A percentile compares a stretch with the other conserved stretches of the same genome.
These are phyloP conservation scores for Ochropleura plecta DNA, from an alignment of 2,888 invertebrate species.

Conservation along the genomic window DNA sequence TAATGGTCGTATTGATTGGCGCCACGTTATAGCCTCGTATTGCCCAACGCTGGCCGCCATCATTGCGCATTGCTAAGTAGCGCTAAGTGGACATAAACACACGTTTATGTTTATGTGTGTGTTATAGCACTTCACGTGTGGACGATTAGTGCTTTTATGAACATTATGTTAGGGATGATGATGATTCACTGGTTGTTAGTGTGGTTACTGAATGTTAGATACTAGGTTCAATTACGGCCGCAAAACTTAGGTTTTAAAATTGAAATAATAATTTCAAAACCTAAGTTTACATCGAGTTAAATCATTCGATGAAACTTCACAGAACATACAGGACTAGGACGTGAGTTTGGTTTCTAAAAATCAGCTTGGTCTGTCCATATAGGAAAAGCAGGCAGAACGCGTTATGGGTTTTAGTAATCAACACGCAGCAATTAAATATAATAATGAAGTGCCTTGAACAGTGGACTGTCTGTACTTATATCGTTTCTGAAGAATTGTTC, in stretches of 20 bases:
- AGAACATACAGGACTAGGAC: too few species aligned
- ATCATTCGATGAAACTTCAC: too few species aligned
- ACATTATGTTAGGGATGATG: not conserved
- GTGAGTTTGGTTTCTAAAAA: too few species aligned
- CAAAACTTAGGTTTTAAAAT: too few species aligned
- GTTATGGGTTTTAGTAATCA: not conserved
- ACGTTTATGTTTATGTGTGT: constrained; percentile 39
- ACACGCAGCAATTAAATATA: not conserved
- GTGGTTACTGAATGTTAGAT: not conserved
- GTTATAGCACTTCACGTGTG: constrained; percentile 13
- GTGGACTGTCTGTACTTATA: constrained; percentile 3
- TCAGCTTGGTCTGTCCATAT: too few species aligned
- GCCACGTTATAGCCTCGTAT: constrained; percentile 24
- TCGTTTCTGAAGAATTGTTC: constrained; percentile 3
- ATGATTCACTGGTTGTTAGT: not conserved
- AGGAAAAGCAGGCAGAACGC: too few species aligned
- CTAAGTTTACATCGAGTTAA: not conserved
- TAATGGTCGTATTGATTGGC: constrained; percentile 53
- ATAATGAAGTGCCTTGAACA: not conserved
- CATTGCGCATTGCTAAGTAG: constrained; percentile 42
- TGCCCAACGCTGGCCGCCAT: constrained; percentile 12
- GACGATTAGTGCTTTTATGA: constrained; percentile 26
- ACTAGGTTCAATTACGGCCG: not conserved
- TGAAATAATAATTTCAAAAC: too few species aligned
- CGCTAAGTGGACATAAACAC: constrained; percentile 29